Conservation (phyloP, 2,113 vertebrate species). For the Taurulus bubalis region DNA sequence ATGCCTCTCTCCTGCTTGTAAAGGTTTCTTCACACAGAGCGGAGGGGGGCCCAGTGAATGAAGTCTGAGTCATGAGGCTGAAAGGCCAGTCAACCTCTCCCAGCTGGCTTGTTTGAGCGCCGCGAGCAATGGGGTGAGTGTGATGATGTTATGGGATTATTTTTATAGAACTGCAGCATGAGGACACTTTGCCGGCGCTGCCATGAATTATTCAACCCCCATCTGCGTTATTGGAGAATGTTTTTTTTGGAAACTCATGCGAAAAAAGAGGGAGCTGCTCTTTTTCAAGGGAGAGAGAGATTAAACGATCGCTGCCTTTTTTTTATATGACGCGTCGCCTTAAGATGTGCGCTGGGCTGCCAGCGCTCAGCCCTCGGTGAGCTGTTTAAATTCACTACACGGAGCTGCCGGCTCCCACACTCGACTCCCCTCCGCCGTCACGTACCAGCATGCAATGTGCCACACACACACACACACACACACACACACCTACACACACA, state of each 20-base stretch:
- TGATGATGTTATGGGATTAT: constrained; percentile 79
- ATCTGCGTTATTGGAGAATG: constrained; percentile 65
- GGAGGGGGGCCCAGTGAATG: constrained; percentile 46
- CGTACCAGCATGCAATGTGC: constrained; percentile 40
- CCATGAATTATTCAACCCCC: constrained; percentile 79
- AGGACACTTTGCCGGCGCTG: constrained; percentile 72
- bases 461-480: constrained; percentile 50
- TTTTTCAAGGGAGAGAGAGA: constrained; percentile 51
- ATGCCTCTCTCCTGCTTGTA: constrained; percentile 17
- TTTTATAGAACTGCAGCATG: constrained; percentile 77
- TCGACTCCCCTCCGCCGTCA: neutral
- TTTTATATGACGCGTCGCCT: constrained; percentile 66
- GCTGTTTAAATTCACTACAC: constrained; percentile 66
- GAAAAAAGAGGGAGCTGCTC: constrained; percentile 43
- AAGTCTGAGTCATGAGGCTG: constrained; percentile 63
- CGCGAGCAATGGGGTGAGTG: constrained; percentile 59
- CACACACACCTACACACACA: constrained; percentile 54
- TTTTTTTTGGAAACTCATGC: constrained; percentile 53
- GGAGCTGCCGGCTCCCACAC: constrained; percentile 46
- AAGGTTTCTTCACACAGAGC: constrained; percentile 29
- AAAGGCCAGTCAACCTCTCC: constrained; percentile 62
- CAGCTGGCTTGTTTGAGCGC: constrained; percentile 68
- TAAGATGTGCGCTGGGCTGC: constrained; percentile 55
- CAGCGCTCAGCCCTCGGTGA: constrained; percentile 50
- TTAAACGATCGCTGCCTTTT: constrained; percentile 67